These are phyloP conservation scores for Galeruca laticollis DNA, from an alignment of 2,888 invertebrate genomes.

Conservation along the genomic window DNA sequence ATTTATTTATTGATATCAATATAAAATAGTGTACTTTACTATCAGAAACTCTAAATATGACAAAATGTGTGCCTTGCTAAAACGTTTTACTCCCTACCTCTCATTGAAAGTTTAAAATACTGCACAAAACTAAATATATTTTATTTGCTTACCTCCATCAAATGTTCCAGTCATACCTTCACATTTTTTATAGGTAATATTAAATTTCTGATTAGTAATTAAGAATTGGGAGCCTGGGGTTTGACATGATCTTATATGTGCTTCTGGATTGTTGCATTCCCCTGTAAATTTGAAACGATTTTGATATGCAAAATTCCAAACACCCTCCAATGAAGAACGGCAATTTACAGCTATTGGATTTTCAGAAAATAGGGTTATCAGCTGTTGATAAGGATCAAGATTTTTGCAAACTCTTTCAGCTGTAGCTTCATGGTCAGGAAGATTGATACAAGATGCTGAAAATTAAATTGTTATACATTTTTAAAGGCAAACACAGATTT, in stretches of 20 bases:
- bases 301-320: conserved; percentile 91
- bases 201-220: conserved; percentile 96
- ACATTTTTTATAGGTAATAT: conserved; percentile 93
- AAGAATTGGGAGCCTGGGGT: conserved; percentile 95
- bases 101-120: not conserved
- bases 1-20: too few species aligned
- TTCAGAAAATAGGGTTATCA: conserved; percentile 88
- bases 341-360: conserved; percentile 93
- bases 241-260: conserved; percentile 93
- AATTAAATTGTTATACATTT: conserved; percentile 21
- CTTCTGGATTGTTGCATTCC: conserved; percentile 90
- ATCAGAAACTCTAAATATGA: too few species aligned
- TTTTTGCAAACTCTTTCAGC: conserved; percentile 82
- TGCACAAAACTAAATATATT: not conserved
- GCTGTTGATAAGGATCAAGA: conserved; percentile 82
- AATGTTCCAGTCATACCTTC: conserved; percentile 90
- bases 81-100: too few species aligned
- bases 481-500: conserved; percentile 9
- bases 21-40: too few species aligned
- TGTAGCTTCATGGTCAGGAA: conserved; percentile 75
- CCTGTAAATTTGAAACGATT: conserved; percentile 92
- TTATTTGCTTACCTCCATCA: conserved; percentile 74
- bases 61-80: too few species aligned
- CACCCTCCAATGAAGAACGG: conserved; percentile 91
- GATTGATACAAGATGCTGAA: conserved; percentile 79